Percentiles rank a stretch among this genome's conserved stretches.
phyloP scores from a whole-genome alignment of 2,888 invertebrate genomes.

The Pyrrhosoma nymphula region DNA sequence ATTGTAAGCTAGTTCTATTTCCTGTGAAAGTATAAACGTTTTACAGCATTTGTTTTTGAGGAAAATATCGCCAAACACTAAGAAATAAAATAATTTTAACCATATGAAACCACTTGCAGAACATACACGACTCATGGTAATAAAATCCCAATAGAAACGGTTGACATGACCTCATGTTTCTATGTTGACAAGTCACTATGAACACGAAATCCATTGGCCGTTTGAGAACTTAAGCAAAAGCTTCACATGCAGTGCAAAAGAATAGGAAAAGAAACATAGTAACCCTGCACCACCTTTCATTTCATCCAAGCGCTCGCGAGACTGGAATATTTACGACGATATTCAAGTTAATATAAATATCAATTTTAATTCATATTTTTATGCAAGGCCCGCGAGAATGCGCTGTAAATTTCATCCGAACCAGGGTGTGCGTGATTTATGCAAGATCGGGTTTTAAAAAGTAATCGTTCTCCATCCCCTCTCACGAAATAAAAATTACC shows the following conservation, averaged over 20 bases:
- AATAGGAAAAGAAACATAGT: background rate
- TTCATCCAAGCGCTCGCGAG: background rate
- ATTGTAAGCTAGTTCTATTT: too few relatives aligned
- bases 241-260: background rate
- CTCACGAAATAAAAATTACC: slow-evolving; percentile 8
- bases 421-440: background rate
- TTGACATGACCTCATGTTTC: too few relatives aligned
- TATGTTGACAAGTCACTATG: too few relatives aligned
- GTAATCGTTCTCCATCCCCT: slow-evolving; percentile 24
- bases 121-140: too few relatives aligned
- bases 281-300: background rate
- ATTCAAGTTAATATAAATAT: background rate
- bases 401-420: slow-evolving; percentile 26
- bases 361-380: slow-evolving; percentile 31
- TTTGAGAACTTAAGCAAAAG: too few relatives aligned
- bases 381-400: background rate
- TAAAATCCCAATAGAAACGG: too few relatives aligned
- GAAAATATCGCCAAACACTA: too few relatives aligned
- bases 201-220: too few relatives aligned
- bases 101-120: too few relatives aligned
- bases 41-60: too few relatives aligned
- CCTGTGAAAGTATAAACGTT: too few relatives aligned
- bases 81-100: too few relatives aligned
- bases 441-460: slow-evolving; percentile 39
- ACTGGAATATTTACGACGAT: background rate